Conservation (phyloP, 2,888 invertebrate species). For the Hymenopus coronatus region DNA sequence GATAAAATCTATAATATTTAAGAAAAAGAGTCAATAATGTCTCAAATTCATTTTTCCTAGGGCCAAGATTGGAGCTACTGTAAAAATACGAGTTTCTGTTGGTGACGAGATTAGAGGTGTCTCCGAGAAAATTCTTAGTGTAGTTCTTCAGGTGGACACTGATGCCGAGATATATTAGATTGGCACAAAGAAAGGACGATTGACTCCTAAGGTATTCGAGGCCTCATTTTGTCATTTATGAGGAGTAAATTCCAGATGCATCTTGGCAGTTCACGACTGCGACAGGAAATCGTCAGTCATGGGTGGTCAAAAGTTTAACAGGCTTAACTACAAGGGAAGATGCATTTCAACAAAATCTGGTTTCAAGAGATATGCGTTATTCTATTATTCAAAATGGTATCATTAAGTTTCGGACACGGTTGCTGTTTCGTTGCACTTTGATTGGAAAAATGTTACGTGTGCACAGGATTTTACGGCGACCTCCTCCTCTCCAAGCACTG, state of each 20-base stretch:
- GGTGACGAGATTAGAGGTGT: not conserved
- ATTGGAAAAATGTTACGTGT: too few species aligned
- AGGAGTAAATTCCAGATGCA: not conserved
- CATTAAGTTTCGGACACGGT: too few species aligned
- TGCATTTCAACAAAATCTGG: too few species aligned
- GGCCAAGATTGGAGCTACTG: not conserved
- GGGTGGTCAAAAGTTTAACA: too few species aligned
- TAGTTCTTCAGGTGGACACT: not conserved
- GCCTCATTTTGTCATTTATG: not conserved
- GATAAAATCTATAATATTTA: not conserved
- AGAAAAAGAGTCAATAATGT: not conserved
- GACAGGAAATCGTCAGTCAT: too few species aligned
- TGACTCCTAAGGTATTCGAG: not conserved
- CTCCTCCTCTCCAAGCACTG: too few species aligned
- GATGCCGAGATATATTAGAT: not conserved
- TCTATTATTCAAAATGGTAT: too few species aligned
- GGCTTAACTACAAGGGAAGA: too few species aligned
- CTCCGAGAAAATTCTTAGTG: not conserved
- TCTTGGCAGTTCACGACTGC: conserved; percentile 36
- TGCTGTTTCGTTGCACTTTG: too few species aligned
- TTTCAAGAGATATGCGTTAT: too few species aligned
- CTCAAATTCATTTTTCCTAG: not conserved
- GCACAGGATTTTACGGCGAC: too few species aligned
- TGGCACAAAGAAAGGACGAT: not conserved
- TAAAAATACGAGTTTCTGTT: not conserved